phyloP scores from a whole-genome alignment of 1,140 invertebrate species.

The Branchinecta lynchi region DNA sequence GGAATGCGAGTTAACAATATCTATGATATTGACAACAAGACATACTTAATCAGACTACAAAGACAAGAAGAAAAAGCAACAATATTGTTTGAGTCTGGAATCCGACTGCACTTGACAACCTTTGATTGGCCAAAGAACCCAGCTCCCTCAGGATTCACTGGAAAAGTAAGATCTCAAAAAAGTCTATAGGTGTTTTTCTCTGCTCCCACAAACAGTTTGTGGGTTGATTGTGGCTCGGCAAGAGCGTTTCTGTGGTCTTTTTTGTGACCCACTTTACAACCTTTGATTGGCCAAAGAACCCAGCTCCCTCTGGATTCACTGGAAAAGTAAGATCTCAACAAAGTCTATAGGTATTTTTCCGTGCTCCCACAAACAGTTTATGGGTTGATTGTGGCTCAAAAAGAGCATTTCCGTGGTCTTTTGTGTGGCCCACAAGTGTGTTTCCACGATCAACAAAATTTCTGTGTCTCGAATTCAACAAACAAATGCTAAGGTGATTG shows the following conservation, averaged over 20 bases:
- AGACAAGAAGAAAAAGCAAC: slow-evolving; percentile 65
- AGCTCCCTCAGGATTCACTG: slow-evolving; percentile 86
- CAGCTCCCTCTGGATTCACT: slow-evolving; percentile 82
- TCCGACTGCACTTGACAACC: slow-evolving; percentile 76
- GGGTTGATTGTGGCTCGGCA: too few relatives aligned
- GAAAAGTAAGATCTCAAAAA: slow-evolving; percentile 54
- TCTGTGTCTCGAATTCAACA: too few relatives aligned
- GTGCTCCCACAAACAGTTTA: too few relatives aligned
- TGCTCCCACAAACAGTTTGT: too few relatives aligned
- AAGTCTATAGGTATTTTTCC: too few relatives aligned
- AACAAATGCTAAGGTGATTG: too few relatives aligned
- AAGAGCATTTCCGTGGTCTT: too few relatives aligned
- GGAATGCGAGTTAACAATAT: slow-evolving; percentile 91
- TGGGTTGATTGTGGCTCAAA: too few relatives aligned
- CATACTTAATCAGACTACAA: slow-evolving; percentile 82
- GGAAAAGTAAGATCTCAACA: slow-evolving; percentile 60
- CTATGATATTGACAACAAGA: slow-evolving; percentile 94
- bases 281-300: slow-evolving; percentile 98
- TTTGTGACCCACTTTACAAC: slow-evolving; percentile 87
- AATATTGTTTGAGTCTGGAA: slow-evolving; percentile 84
- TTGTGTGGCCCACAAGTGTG: too few relatives aligned
- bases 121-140: slow-evolving; percentile 98
- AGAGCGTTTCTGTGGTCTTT: too few relatives aligned
- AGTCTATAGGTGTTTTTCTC: too few relatives aligned
- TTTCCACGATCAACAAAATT: too few relatives aligned